phyloP scores from a whole-genome alignment of 2,888 invertebrate genomes.

The Lissonota sp. region DNA sequence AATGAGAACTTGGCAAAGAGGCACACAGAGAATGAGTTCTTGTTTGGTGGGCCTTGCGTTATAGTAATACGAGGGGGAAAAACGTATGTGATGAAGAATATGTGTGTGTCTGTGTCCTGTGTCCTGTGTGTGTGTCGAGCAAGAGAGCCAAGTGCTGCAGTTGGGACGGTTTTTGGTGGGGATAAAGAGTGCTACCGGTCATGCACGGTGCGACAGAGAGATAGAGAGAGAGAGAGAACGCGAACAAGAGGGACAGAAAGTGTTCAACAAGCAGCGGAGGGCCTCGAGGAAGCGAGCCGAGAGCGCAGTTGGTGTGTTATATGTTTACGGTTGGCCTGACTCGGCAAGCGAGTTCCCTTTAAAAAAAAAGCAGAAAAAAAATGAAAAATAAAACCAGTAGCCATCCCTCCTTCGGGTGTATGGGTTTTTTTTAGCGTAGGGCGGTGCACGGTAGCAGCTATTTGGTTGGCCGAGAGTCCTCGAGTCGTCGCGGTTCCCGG shows the following conservation, averaged over 20 bases:
- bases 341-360: slow-evolving; percentile 62
- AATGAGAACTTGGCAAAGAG: slow-evolving; percentile 49
- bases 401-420: slow-evolving; percentile 65
- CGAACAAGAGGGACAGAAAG: slow-evolving; percentile 22
- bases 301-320: slow-evolving; percentile 59
- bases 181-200: slow-evolving; percentile 59
- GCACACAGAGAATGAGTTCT: slow-evolving; percentile 51
- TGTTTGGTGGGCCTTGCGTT: slow-evolving; percentile 54
- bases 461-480: slow-evolving; percentile 80
- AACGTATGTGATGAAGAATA: slow-evolving; percentile 15
- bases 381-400: slow-evolving; percentile 80
- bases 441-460: slow-evolving; percentile 83
- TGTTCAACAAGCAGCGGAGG: slow-evolving; percentile 61
- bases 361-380: slow-evolving; percentile 40
- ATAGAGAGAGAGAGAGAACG: slow-evolving; percentile 39
- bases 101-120: slow-evolving; percentile 33
- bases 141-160: slow-evolving; percentile 50
- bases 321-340: slow-evolving; percentile 64
- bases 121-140: slow-evolving; percentile 23
- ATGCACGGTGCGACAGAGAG: slow-evolving; percentile 38
- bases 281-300: slow-evolving; percentile 57
- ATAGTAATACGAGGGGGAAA: slow-evolving; percentile 44
- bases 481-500: slow-evolving; percentile 66
- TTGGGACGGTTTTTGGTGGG: slow-evolving; percentile 45
- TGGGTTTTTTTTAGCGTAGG: slow-evolving; percentile 78